phyloP scores from a whole-genome alignment of 2,888 invertebrate genomes.

The Ptychoptera contaminata region DNA sequence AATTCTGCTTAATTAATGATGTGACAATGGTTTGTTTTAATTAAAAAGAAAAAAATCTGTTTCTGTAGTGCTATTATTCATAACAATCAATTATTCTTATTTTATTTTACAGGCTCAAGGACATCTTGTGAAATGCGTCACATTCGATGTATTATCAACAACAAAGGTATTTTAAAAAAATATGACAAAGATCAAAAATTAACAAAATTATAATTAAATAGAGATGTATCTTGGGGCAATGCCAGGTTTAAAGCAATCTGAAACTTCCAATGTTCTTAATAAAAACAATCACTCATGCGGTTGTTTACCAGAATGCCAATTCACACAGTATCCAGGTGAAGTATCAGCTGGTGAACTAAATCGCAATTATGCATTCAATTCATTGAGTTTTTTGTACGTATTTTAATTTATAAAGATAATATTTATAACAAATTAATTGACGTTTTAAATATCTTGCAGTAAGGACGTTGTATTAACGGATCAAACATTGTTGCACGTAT shows the following conservation, averaged over 20 bases:
- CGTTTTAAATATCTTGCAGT: slow-evolving; percentile 23
- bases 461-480: slow-evolving; percentile 32
- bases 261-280: not conserved
- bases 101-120: slow-evolving; percentile 8
- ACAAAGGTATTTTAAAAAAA: slow-evolving; percentile 17
- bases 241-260: slow-evolving; percentile 22
- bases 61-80: too few relatives aligned
- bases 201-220: not conserved
- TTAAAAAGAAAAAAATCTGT: too few relatives aligned
- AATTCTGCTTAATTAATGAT: too few relatives aligned
- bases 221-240: slow-evolving; percentile 21
- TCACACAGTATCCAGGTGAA: slow-evolving; percentile 44
- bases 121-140: slow-evolving; percentile 19
- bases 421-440: not conserved
- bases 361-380: slow-evolving; percentile 28
- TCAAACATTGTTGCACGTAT: slow-evolving; percentile 44
- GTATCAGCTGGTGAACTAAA: slow-evolving; percentile 43
- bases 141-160: slow-evolving; percentile 19
- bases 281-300: slow-evolving; percentile 20
- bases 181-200: too few relatives aligned
- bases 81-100: too few relatives aligned
- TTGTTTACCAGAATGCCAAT: slow-evolving; percentile 48
- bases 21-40: too few relatives aligned
- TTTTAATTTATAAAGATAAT: not conserved
- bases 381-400: slow-evolving; percentile 35